Conservation (phyloP, 2,797 vertebrate genomes). For the Adrianichthys oophorus region DNA sequence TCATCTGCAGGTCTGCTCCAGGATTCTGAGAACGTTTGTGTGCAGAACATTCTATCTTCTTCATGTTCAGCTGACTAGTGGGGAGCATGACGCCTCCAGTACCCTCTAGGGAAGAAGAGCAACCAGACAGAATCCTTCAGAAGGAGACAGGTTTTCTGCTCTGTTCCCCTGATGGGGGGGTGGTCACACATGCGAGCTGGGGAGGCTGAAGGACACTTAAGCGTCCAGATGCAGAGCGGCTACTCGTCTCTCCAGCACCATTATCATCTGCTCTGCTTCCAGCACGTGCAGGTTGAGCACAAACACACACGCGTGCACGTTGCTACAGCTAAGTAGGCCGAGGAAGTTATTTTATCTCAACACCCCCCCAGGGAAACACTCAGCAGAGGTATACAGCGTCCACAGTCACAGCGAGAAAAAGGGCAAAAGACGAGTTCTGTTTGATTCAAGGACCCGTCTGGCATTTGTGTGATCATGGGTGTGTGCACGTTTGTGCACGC, state of each 20-base stretch:
- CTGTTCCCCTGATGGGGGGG: too few species aligned
- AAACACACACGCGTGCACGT: constrained; percentile 1
- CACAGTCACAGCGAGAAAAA: constrained; percentile 25
- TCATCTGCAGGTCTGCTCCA: too few species aligned
- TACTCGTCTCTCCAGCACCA: background rate
- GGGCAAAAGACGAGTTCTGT: constrained; percentile 7
- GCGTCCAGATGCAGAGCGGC: background rate
- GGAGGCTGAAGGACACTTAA: constrained; percentile 3
- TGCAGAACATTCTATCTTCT: too few species aligned
- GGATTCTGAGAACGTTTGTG: too few species aligned
- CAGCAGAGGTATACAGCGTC: constrained; percentile 48
- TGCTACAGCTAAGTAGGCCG: constrained; percentile 46
- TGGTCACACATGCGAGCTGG: too few species aligned
- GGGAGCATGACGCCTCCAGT: too few species aligned
- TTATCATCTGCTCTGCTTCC: constrained; percentile 24
- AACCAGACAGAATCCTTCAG: too few species aligned
- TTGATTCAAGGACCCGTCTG: constrained; percentile 48
- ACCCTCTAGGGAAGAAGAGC: too few species aligned
- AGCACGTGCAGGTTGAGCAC: constrained; percentile 6
- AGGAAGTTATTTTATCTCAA: constrained; percentile 29
- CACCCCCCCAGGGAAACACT: constrained; percentile 43
- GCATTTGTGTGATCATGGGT: constrained; percentile 19
- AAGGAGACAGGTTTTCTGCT: too few species aligned
- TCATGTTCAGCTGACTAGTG: too few species aligned
- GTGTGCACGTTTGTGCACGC: background rate